Evolutionary conservation across 2,113 vertebrate species (phyloP), one percentile per base, ranked within the genome.

Genomic region (Vulpes ferrilata): DNA sequence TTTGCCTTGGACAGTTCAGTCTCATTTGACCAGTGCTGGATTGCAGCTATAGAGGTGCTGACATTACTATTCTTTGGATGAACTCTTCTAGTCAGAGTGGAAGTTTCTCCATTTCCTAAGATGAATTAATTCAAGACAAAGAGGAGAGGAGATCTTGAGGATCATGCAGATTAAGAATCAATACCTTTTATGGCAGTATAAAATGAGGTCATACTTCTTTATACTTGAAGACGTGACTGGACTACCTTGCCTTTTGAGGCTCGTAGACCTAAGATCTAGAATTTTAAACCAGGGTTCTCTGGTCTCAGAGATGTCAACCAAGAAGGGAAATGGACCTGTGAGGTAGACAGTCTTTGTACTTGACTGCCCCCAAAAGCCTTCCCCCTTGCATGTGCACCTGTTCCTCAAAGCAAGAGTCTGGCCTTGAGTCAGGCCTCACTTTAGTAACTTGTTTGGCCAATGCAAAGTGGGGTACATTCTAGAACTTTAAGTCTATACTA

Each of bases 371-470:
- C 22, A 38, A 73, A 73, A 32, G 23, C 43, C 22, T 62, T 65
- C 25, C 1, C 38, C 13, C 32, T 7, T 30, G 20, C 1, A 1
- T 1, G 3, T 19, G 1, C 4, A 59, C 25, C 7, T 0, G 15
- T 10, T 48, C 53, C 20, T 62, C 23, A 43, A n/a, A 67, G 11
- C 2, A 30, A 59, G 48, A 95, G n/a, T 51, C 73, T 25, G 25
- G 25, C 43, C 43, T 80, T 38, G 35, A 67, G 15, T 73, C 35
- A 43, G 55, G 30, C 53, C 30, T 85, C 23, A 12, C 8, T 65
- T 69, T 25, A 67, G 11, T 2, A 65, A 74, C 12, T 48, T 32
- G 22, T 2, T 60, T 92, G 16, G 32, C 1, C 9, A 55, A 9
- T 25, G 0, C 30, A 90, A 84, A 62, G 11, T 30, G 1, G 48